Evolutionary conservation across 2,888 invertebrate species (phyloP), one percentile per base, ranked within the genome.

Genomic region (Andrena minutula): DNA sequence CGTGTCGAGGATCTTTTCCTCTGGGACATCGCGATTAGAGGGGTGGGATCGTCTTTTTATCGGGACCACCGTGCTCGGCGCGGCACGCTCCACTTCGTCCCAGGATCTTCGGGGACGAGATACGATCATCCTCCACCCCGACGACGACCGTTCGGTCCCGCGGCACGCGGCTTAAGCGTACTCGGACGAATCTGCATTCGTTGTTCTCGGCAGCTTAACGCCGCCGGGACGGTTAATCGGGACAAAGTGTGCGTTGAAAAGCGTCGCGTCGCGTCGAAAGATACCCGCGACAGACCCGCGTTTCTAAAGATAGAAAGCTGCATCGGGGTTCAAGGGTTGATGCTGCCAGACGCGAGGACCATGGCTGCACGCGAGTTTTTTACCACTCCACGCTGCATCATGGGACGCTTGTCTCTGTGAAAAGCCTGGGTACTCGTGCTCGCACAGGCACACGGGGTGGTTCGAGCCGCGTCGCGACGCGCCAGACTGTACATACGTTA

Each of bases 51-150:
- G 51, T 60, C 70, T 79, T 71, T 79, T 79, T 79, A 61, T 20
- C 41, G 26, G 61, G 79, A 80, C 79, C 79, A 80, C 79, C 79
- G 81, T 66, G 81, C 72, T 71, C 80, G 69, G 23, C 65, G 47
- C 47, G 65, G 47, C 28, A 53, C 51, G 51, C 51, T 49, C 51
- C 35, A 41, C 26, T 53, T 30, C 41, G 63, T 23, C 78, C 20
- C 47, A 26, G 28, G 53, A 76, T 76, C 77, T 78, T 12, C 2
- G n/a, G 56, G 56, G 10, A 23, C 10, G 10, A 47, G 81, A 80
- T 80, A 63, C 53, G 12, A 80, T 63, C 72, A 32, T 20, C 26
- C 23, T 12, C 63, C 16, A 56, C 6, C 4, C 28, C 32, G 30
- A 7, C n/a, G 30, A 7, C n/a, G 8, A 71, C 41, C 61, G 72